Conservation (phyloP, 2,113 vertebrate genomes). For the Callipepla californica region DNA sequence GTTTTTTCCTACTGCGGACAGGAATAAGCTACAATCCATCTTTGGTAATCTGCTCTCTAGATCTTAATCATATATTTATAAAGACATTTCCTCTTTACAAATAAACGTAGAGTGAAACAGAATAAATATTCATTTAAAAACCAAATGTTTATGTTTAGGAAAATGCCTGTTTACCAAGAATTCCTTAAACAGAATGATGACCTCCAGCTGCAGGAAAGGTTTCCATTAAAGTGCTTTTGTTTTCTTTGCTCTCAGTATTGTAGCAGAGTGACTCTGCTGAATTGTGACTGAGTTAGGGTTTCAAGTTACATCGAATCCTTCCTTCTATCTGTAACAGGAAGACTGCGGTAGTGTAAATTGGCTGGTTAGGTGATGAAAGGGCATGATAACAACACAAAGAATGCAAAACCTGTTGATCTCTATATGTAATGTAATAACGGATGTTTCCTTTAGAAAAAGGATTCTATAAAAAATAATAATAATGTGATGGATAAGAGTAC, state of each 20-base stretch:
- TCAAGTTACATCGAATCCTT: conserved; percentile 51
- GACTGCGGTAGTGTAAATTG: conserved; percentile 57
- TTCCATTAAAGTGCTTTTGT: conserved; percentile 57
- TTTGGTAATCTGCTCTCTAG: conserved; percentile 8
- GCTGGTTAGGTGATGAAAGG: conserved; percentile 60
- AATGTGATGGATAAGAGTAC: neutral
- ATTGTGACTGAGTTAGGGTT: conserved; percentile 24
- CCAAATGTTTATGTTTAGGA: conserved; percentile 51
- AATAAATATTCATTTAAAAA: conserved; percentile 55
- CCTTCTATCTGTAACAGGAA: conserved; percentile 54
- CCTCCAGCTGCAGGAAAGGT: conserved; percentile 55
- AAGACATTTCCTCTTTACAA: conserved; percentile 65
- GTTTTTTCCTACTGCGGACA: neutral
- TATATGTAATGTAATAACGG: neutral
- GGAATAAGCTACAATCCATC: neutral
- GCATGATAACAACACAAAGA: conserved; percentile 34
- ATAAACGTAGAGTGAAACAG: conserved; percentile 53
- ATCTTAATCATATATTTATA: conserved; percentile 66
- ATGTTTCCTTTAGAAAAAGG: conserved; percentile 12
- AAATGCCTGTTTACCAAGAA: conserved; percentile 67
- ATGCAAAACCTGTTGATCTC: conserved; percentile 40
- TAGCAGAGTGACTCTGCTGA: neutral
- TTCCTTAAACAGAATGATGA: conserved; percentile 49
- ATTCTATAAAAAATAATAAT: neutral
- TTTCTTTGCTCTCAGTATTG: neutral